Percentiles rank a stretch among this genome's conserved stretches.
Evolutionary conservation across 2,113 vertebrate genomes (phyloP).

Genomic region (Pollachius pollachius): DNA sequence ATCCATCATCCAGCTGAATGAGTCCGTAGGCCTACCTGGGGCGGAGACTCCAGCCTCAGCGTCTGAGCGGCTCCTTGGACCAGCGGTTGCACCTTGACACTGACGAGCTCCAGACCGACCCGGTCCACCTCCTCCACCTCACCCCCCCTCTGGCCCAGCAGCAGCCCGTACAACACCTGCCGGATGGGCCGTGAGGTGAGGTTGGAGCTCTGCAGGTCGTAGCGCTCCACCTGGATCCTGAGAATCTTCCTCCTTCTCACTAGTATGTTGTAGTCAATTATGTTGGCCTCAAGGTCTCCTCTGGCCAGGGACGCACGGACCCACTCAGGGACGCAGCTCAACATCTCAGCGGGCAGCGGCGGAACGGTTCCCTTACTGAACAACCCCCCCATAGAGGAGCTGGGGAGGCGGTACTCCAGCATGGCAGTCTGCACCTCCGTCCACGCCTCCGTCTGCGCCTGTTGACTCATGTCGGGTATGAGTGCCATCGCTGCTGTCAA

Average conservation of each 20-base stretch:
- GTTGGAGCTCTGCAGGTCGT: conserved; percentile 61
- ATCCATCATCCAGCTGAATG: no score
- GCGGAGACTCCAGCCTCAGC: no score
- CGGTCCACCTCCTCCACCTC: no score
- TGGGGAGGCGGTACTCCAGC: conserved; percentile 73
- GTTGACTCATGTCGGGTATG: conserved; percentile 42
- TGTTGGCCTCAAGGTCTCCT: conserved; percentile 60
- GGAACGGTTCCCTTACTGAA: conserved; percentile 56
- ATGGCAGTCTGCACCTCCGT: conserved; percentile 27
- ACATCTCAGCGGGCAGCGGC: conserved; percentile 34
- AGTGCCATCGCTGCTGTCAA: conserved; percentile 59
- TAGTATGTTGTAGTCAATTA: conserved; percentile 68
- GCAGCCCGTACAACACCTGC: no score
- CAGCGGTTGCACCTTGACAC: no score
- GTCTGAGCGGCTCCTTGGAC: no score
- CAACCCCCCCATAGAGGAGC: conserved; percentile 67
- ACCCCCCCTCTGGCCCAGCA: no score
- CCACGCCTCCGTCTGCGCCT: no score
- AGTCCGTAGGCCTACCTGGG: no score
- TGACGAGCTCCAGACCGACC: no score
- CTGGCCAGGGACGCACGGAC: conserved; percentile 57
- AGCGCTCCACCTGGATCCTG: conserved; percentile 72
- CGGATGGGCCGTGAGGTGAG: no score
- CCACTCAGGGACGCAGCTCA: conserved; percentile 72
- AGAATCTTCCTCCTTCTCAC: conserved; percentile 61